Percentiles rank a stretch among this genome's conserved stretches.
phyloP scores from a whole-genome alignment of 2,113 vertebrate species.

The Entelurus aequoreus region DNA sequence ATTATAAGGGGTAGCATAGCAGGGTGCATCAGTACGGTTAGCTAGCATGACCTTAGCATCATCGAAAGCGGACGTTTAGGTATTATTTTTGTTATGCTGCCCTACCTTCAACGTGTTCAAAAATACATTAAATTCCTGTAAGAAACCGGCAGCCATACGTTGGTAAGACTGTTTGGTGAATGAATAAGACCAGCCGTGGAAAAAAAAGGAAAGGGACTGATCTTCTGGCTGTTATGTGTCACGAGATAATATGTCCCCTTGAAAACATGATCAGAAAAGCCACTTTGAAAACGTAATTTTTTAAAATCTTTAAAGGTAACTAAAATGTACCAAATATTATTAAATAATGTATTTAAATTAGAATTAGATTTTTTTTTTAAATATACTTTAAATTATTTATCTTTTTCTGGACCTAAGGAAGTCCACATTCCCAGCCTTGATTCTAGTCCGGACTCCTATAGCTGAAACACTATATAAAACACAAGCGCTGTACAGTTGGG shows the following conservation, averaged over 20 bases:
- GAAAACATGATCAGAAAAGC: slow-evolving; percentile 15
- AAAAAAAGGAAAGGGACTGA: slow-evolving; percentile 3
- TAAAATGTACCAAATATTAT: background rate
- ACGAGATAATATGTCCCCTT: slow-evolving; percentile 26
- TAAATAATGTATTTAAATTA: background rate
- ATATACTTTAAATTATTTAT: background rate
- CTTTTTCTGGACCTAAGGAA: background rate
- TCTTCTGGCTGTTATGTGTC: slow-evolving; percentile 17
- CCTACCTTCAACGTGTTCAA: slow-evolving; percentile 21
- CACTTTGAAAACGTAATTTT: background rate
- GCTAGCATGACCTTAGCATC: slow-evolving; percentile 67
- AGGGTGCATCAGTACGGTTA: slow-evolving; percentile 43
- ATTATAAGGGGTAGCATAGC: background rate
- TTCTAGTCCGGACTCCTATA: slow-evolving; percentile 42
- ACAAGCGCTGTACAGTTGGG: slow-evolving; percentile 21
- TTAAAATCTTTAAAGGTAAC: background rate
- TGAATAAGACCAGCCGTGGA: background rate
- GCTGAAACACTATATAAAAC: slow-evolving; percentile 23
- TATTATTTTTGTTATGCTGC: background rate
- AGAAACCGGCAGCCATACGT: slow-evolving; percentile 24
- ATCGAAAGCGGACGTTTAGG: slow-evolving; percentile 6
- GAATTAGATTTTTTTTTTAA: background rate
- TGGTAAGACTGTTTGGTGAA: slow-evolving; percentile 17
- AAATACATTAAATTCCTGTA: slow-evolving; percentile 30
- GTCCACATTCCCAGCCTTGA: slow-evolving; percentile 5